These are phyloP conservation scores for Torymus tubicola DNA, from an alignment of 2,888 invertebrate genomes.

Conservation along the genomic window DNA sequence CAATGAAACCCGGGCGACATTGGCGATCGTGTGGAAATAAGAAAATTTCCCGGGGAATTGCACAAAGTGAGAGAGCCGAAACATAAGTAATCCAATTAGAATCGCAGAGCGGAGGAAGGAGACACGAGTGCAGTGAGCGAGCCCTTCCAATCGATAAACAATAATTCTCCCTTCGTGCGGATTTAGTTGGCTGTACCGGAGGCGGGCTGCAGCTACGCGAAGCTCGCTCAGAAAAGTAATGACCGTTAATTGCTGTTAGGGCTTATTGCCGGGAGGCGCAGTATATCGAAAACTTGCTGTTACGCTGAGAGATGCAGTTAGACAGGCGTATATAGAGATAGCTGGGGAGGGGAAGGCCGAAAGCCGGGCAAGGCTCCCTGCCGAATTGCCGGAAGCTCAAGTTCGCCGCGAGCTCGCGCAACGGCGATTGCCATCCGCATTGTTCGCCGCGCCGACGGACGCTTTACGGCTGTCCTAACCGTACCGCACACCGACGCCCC, in stretches of 20 bases:
- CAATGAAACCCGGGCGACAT: not conserved
- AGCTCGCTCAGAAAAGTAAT: conserved; percentile 62
- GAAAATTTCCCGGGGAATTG: conserved; percentile 35
- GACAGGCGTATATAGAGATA: too few species aligned
- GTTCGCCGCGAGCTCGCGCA: not conserved
- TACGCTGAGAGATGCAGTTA: too few species aligned
- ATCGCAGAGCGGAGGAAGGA: not conserved
- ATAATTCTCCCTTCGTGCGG: conserved; percentile 58
- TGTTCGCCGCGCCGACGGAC: not conserved
- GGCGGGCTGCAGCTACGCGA: not conserved
- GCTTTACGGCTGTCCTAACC: too few species aligned
- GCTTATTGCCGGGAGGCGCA: conserved; percentile 32
- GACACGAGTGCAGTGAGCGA: not conserved
- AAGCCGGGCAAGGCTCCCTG: too few species aligned
- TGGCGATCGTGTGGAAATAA: conserved; percentile 8
- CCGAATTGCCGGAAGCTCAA: too few species aligned
- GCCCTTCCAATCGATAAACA: conserved; percentile 65
- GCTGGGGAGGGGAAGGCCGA: too few species aligned
- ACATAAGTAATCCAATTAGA: conserved; percentile 44
- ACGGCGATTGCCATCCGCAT: not conserved
- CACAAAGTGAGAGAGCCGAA: not conserved
- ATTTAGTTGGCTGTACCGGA: conserved; percentile 18
- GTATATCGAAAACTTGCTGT: too few species aligned
- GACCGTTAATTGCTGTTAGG: conserved; percentile 66
- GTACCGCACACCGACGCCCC: too few species aligned